These are phyloP conservation scores for Sepiola atlantica DNA, from an alignment of 2,888 invertebrate species.

Conservation along the genomic window DNA sequence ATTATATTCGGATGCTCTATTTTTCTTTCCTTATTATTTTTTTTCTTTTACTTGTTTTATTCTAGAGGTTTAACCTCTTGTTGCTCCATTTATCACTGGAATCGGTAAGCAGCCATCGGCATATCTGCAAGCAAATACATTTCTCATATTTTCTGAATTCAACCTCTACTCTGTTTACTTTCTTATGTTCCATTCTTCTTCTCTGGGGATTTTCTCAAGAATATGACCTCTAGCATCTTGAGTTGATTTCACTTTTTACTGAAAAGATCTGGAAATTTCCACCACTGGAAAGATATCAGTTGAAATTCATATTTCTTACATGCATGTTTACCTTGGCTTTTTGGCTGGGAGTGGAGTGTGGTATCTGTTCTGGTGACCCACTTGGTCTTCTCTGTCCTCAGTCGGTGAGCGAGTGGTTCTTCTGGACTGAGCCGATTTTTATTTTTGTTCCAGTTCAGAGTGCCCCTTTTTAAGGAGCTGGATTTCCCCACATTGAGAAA, in stretches of 20 bases:
- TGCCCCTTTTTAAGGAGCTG: too few relatives aligned
- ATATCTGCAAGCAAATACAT: slow-evolving; percentile 7
- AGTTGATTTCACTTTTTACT: background rate
- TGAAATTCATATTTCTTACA: background rate
- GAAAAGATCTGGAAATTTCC: background rate
- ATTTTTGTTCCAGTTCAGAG: too few relatives aligned
- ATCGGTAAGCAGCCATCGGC: background rate
- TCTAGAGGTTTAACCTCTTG: background rate
- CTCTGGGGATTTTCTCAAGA: slow-evolving; percentile 2
- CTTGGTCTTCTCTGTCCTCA: too few relatives aligned
- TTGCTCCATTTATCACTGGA: slow-evolving; percentile 1
- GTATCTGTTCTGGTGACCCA: too few relatives aligned
- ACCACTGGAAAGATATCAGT: background rate
- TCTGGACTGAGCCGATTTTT: too few relatives aligned
- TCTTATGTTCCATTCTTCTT: background rate
- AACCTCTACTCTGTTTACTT: background rate
- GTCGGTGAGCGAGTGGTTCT: too few relatives aligned
- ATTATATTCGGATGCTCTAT: background rate
- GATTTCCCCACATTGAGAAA: too few relatives aligned
- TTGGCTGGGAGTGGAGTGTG: too few relatives aligned
- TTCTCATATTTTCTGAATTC: background rate
- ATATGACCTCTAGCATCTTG: slow-evolving; percentile 1
- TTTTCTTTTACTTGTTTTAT: background rate
- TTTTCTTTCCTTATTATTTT: background rate
- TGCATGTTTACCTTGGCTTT: background rate